A percentile compares a stretch with the other conserved stretches of the same genome.
phyloP scores from a whole-genome alignment of 1,140 invertebrate genomes.

The Paralvinella palmiformis region DNA sequence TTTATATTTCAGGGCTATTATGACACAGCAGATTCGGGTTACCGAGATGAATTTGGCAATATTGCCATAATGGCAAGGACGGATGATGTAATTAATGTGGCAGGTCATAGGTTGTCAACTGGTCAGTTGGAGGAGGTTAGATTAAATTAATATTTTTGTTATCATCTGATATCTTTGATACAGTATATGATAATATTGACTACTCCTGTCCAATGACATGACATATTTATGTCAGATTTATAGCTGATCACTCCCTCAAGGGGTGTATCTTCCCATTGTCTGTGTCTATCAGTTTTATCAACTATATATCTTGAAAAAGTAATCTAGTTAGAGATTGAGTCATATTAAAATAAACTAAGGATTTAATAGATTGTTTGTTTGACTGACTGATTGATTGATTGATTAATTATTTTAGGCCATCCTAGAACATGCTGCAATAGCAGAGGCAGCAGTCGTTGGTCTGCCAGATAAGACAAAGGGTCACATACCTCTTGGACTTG shows the following conservation, averaged over 20 bases:
- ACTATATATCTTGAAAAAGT: too few species aligned
- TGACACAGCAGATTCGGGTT: slow-evolving; percentile 91
- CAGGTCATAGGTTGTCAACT: slow-evolving; percentile 83
- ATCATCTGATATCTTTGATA: too few species aligned
- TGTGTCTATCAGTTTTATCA: too few species aligned
- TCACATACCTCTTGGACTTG: slow-evolving; percentile 80
- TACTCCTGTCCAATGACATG: too few species aligned
- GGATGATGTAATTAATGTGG: slow-evolving; percentile 94
- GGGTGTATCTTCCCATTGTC: too few species aligned
- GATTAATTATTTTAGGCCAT: slow-evolving; percentile 56
- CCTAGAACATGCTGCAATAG: slow-evolving; percentile 70
- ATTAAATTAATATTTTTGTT: too few species aligned
- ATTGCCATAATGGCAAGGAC: slow-evolving; percentile 81
- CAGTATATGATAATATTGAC: too few species aligned
- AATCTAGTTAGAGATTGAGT: too few species aligned
- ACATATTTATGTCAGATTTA: too few species aligned
- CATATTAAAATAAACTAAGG: too few species aligned
- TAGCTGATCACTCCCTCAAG: too few species aligned
- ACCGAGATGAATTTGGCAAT: slow-evolving; percentile 74
- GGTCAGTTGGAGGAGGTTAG: slow-evolving; percentile 74
- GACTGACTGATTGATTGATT: background rate
- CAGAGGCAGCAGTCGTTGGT: slow-evolving; percentile 80
- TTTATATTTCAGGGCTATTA: slow-evolving; percentile 80
- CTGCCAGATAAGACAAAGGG: slow-evolving; percentile 84
- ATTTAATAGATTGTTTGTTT: slow-evolving; percentile 4